Evolutionary conservation across 2,113 vertebrate genomes (phyloP), one percentile per base, ranked within the genome.

Genomic region (Verasper variegatus): DNA sequence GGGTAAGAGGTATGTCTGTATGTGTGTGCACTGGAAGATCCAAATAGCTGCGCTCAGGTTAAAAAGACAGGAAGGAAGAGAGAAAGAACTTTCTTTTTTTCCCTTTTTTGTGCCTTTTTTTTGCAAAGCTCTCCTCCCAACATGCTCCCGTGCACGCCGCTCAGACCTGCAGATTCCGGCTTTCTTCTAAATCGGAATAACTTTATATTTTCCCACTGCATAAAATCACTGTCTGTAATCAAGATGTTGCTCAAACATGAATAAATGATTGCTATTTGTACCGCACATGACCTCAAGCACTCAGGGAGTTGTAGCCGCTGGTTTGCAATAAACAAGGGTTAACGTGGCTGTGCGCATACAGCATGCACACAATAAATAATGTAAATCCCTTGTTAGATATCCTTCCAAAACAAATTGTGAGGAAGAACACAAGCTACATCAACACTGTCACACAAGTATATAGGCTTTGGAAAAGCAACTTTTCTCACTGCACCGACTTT

Each of bases 11-110:
- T 64, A 51, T 71, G 55, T 78, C 57, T 76, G 55, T 56, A 24
- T 15, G 54, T 51, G 51, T 58, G 74, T 63, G 68, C 62, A 67
- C 40, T 40, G 45, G 64, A 78, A 79, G 74, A 85, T 81, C 74
- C 74, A 87, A 84, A 88, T 77, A 85, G 67, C 84, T 84, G 84
- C 71, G 73, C 88, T 81, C 57, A 83, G 80, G 84, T 81, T 80
- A 80, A 85, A 75, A 81, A 81, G 80, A 83, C 73, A 81, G 72
- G 52, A 85, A 76, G 45, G 71, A 83, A 78, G 26, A 68, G 35
- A 71, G 73, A 78, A 60, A 8, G 6, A 71, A 63, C 20, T 57
- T 11, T 31, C n/a, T 62, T 65, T 81, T n/a, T 73, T 63, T 1
- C 31, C 31, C 47, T 60, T 70, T 74, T 56, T 59, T 51, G 17